phyloP scores from a whole-genome alignment of 2,888 invertebrate genomes.

The Phasia obesa region DNA sequence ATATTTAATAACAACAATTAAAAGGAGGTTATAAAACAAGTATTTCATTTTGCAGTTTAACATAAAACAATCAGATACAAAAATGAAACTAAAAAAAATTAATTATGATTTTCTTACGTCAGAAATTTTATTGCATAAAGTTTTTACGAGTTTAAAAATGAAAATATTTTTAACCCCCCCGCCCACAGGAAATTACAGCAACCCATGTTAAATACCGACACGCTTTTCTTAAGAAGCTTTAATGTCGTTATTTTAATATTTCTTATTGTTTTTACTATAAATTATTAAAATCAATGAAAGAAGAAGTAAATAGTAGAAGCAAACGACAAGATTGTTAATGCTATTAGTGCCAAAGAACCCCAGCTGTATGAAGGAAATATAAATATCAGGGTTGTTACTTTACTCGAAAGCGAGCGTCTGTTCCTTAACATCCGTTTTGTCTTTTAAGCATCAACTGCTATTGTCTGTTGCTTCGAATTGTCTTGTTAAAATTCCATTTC shows the following conservation, averaged over 20 bases:
- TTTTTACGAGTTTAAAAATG: background rate
- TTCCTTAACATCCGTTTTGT: conserved; percentile 14
- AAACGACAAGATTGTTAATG: conserved; percentile 12
- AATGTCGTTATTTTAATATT: conserved; percentile 58
- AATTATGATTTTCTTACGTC: too few species aligned
- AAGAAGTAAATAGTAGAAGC: background rate
- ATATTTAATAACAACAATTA: too few species aligned
- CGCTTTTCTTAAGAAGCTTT: conserved; percentile 51
- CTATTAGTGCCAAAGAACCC: background rate
- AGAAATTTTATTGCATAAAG: too few species aligned
- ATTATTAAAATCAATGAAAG: conserved; percentile 53
- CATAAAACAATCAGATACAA: too few species aligned
- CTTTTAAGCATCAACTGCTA: conserved; percentile 1
- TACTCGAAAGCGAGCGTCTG: background rate
- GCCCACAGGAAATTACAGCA: conserved; percentile 34
- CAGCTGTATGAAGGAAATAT: conserved; percentile 6
- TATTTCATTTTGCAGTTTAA: too few species aligned
- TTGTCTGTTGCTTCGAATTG: conserved; percentile 3
- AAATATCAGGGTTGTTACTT: conserved; percentile 16
- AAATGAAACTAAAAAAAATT: too few species aligned
- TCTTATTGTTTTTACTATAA: conserved; percentile 44
- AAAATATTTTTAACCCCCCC: background rate
- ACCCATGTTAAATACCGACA: conserved; percentile 55
- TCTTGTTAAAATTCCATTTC: conserved; percentile 51
- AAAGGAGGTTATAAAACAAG: too few species aligned